These are phyloP conservation scores for Pitangus sulphuratus DNA, from an alignment of 2,797 vertebrate genomes.

Conservation along the genomic window DNA sequence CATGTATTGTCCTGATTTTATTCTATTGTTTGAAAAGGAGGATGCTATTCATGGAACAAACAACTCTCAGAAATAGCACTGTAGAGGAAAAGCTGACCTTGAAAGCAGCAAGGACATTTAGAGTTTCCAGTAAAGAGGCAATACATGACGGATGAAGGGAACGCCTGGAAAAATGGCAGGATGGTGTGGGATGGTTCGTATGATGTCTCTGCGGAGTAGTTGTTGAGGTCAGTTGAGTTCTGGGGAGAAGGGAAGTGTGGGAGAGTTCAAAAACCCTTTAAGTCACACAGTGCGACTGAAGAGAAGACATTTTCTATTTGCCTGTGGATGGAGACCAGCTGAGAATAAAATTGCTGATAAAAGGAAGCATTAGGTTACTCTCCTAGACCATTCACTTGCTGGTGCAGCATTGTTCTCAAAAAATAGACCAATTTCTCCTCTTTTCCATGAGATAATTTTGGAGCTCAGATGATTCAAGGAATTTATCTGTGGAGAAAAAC, in stretches of 20 bases:
- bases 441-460: background rate
- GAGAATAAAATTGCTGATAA: background rate
- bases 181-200: background rate
- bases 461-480: background rate
- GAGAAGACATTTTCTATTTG: background rate
- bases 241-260: background rate
- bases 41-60: background rate
- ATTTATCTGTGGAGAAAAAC: background rate
- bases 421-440: background rate
- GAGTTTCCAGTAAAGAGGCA: background rate
- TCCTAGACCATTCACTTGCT: background rate
- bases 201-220: background rate
- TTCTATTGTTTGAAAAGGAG: background rate
- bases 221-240: background rate
- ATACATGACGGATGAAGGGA: background rate
- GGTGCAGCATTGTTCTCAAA: background rate
- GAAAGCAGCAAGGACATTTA: background rate
- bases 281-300: background rate
- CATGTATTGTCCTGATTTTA: background rate
- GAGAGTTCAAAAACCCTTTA: background rate
- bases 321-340: background rate
- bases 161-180: background rate
- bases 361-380: background rate
- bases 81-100: background rate
- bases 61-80: background rate